A percentile compares a stretch with the other conserved stretches of the same genome.
These are phyloP conservation scores for Oophaga sylvatica DNA, from an alignment of 2,797 vertebrate genomes.

Conservation along the genomic window DNA sequence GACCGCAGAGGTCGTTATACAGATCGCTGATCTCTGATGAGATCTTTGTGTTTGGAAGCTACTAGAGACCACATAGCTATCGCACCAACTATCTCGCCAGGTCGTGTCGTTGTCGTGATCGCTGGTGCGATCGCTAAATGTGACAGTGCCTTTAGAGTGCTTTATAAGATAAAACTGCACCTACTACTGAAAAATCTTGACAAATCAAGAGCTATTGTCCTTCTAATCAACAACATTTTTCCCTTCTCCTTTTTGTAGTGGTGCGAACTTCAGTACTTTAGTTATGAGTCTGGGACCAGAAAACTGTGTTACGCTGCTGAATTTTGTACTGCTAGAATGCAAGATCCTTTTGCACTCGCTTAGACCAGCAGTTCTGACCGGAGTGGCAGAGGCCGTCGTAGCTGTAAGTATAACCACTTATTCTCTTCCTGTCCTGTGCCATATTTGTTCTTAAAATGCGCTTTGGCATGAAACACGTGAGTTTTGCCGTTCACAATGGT, in stretches of 20 bases:
- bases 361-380: constrained; percentile 92
- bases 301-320: constrained; percentile 91
- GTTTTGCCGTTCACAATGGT: not conserved
- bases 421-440: not conserved
- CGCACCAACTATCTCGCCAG: no score
- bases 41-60: no score
- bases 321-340: constrained; percentile 90
- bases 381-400: constrained; percentile 94
- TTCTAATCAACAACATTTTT: not conserved
- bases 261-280: constrained; percentile 92
- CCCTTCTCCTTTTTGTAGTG: constrained; percentile 73
- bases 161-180: no score
- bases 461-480: not conserved
- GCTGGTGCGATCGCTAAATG: no score
- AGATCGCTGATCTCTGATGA: no score
- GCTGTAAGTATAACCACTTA: constrained; percentile 81
- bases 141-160: no score
- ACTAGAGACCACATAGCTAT: no score
- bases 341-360: constrained; percentile 98
- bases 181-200: no score
- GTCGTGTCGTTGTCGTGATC: no score
- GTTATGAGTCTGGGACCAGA: constrained; percentile 94
- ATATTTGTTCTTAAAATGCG: not conserved
- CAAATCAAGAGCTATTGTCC: no score
- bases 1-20: no score